Evolutionary conservation across 2,888 invertebrate genomes (phyloP).

Genomic region (Zhengitettix transpicula): DNA sequence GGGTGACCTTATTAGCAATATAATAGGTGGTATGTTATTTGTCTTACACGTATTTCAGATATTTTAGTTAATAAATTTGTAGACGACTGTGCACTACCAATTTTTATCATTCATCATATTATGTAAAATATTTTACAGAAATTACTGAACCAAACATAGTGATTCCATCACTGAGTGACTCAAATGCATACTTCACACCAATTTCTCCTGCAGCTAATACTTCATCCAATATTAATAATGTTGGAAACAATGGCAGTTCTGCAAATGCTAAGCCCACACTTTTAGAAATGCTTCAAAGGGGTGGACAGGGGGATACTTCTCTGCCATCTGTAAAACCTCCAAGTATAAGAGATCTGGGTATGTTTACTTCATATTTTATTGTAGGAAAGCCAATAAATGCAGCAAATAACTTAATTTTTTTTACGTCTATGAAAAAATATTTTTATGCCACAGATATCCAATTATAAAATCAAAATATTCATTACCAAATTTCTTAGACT

Average conservation of each 20-base stretch:
- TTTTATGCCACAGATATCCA: too few species aligned
- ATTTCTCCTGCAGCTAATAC: slow-evolving; percentile 39
- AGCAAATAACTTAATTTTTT: too few species aligned
- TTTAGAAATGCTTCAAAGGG: slow-evolving; percentile 53
- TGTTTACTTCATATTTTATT: too few species aligned
- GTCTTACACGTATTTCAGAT: not conserved
- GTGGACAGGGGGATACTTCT: slow-evolving; percentile 17
- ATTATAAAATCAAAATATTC: too few species aligned
- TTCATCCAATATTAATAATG: slow-evolving; percentile 23
- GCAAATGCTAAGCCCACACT: slow-evolving; percentile 30
- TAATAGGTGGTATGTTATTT: slow-evolving; percentile 38
- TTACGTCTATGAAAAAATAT: too few species aligned
- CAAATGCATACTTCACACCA: slow-evolving; percentile 49
- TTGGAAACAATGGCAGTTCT: not conserved
- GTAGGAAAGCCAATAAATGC: too few species aligned
- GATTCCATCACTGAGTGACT: slow-evolving; percentile 24
- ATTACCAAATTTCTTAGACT: too few species aligned
- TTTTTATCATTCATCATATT: not conserved
- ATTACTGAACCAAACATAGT: slow-evolving; percentile 29
- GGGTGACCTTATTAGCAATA: slow-evolving; percentile 43
- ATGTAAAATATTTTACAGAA: slow-evolving; percentile 16
- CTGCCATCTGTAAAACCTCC: slow-evolving; percentile 14
- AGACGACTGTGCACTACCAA: not conserved
- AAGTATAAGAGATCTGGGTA: slow-evolving; percentile 26
- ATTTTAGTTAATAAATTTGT: not conserved